Evolutionary conservation across 2,797 vertebrate genomes (phyloP).

Genomic region (Gouania willdenowi): DNA sequence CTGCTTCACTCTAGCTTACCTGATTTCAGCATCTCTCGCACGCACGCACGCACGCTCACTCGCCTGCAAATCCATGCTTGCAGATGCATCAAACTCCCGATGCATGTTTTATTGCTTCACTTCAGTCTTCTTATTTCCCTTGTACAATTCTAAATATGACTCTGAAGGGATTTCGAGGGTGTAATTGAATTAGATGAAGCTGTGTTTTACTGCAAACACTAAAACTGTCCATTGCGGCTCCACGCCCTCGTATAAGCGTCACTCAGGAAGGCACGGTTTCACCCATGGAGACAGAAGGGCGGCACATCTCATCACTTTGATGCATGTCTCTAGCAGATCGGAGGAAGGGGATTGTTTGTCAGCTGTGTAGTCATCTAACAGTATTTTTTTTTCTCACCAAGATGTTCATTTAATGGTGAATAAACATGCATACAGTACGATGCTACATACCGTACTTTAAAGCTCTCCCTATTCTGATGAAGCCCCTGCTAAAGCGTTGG

Average conservation of each 20-base stretch:
- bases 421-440: neutral
- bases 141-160: neutral
- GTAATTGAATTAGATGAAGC: constrained; percentile 25
- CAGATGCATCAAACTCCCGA: neutral
- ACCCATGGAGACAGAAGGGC: constrained; percentile 1
- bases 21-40: constrained; percentile 21
- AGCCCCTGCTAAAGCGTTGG: neutral
- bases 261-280: constrained; percentile 3
- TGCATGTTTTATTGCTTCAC: neutral
- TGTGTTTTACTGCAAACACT: constrained; percentile 4
- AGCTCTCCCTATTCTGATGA: too few species aligned
- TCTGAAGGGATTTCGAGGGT: constrained; percentile 1
- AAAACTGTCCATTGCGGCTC: neutral
- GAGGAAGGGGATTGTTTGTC: constrained; percentile 16
- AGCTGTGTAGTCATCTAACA: constrained; percentile 35
- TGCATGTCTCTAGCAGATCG: constrained; percentile 11
- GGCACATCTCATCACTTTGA: constrained; percentile 10
- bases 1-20: constrained; percentile 20
- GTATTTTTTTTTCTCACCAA: constrained; percentile 8
- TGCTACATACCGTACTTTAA: too few species aligned
- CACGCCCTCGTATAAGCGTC: constrained; percentile 9
- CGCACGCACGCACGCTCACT: neutral
- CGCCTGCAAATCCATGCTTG: neutral
- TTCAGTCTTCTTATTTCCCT: constrained; percentile 1
- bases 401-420: constrained; percentile 2